Base-by-base conservation (phyloP, 2,888 invertebrate species). In the Athrips mouffetella region DNA sequence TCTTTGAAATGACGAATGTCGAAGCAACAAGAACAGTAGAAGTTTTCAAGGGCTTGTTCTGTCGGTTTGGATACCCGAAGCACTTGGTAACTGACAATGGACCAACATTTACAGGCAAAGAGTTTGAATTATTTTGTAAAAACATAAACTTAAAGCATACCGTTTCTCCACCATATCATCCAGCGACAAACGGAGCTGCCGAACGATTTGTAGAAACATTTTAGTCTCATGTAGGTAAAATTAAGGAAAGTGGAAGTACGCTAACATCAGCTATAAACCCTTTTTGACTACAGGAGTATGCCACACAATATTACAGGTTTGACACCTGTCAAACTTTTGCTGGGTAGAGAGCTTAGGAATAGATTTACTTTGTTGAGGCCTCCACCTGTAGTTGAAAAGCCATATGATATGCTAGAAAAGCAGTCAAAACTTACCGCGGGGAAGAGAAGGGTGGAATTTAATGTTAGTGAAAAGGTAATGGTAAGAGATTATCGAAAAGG, bases 71-170 rank as follows among this genome's bases (percentile, higher is more conserved):
- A 20, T 56, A 23, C 20, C 57, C 56, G 1, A 15, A 41, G 21
- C 57, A 57, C 25, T 46, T 58, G 29, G 57, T 59, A 6, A 59
- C 57, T 27, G 53, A 59, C 18, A 57, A 59, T 52, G 53, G 53
- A 1, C n/a, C 35, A 4, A 16, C 58, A 5, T 58, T 50, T 20
- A 60, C 54, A 7, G 54, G 56, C 31, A 6, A 2, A 23, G 53
- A 55, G 20, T 57, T 59, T 51, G 7, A 51, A 48, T 42, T 41
- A 13, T 58, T 46, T 47, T 55, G 57, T 46, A 51, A 56, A 47
- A 15, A 25, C 7, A 29, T 35, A 4, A 25, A 47, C 1, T 20
- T 56, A 30, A 53, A 50, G 27, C 53, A 56, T 31, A 50, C 47
- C 0, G 53, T 56, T 16, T 40, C 56, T 11, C 52, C 56, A 13